phyloP scores from a whole-genome alignment of 2,888 invertebrate genomes.

The Heliothis peltigera region DNA sequence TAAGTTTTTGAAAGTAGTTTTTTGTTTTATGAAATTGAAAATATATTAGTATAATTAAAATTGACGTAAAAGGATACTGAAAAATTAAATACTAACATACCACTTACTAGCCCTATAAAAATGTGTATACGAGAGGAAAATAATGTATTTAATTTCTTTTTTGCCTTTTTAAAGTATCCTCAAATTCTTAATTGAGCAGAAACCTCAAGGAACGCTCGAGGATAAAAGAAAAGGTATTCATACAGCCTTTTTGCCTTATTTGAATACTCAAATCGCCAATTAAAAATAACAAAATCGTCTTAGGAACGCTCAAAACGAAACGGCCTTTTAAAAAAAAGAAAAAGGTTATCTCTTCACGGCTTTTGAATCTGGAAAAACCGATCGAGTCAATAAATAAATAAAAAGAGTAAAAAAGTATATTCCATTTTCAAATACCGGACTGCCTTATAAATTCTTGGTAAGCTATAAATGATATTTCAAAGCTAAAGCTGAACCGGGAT shows the following conservation, averaged over 20 bases:
- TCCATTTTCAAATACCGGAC: constrained; percentile 27
- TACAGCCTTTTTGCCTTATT: neutral
- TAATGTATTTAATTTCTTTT: too few species aligned
- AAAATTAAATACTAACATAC: neutral
- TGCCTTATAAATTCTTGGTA: constrained; percentile 27
- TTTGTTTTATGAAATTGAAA: too few species aligned
- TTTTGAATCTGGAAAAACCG: constrained; percentile 19
- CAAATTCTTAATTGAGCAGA: constrained; percentile 16
- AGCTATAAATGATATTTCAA: constrained; percentile 62
- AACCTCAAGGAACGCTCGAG: constrained; percentile 6
- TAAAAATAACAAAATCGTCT: neutral
- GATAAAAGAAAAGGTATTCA: constrained; percentile 16
- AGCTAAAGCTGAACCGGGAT: constrained; percentile 63
- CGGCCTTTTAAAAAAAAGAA: constrained; percentile 16
- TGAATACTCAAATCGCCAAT: constrained; percentile 15
- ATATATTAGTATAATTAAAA: too few species aligned
- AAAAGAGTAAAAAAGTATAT: constrained; percentile 3
- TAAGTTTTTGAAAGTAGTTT: too few species aligned
- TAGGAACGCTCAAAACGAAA: neutral
- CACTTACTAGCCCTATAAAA: neutral
- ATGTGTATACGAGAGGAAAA: neutral
- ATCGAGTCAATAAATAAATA: constrained; percentile 31
- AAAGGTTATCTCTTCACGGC: constrained; percentile 8
- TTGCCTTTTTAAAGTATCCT: constrained; percentile 14
- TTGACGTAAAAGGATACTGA: too few species aligned